Evolutionary conservation across 1,140 invertebrate genomes (phyloP).

Genomic region (Medauroidea extradentata): DNA sequence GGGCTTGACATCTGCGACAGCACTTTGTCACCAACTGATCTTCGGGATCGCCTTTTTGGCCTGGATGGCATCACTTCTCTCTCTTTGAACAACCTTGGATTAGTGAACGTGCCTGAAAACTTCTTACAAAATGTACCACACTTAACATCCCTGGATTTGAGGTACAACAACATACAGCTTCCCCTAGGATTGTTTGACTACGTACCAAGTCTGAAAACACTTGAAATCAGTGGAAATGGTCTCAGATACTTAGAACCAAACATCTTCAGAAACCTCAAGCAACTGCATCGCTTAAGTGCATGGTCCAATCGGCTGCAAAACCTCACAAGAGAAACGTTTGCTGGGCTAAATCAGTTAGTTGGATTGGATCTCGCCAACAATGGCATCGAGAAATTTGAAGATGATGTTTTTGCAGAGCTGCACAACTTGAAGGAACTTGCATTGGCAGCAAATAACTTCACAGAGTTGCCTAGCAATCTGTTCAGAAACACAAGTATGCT

Average conservation of each 20-base stretch:
- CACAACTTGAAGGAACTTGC: constrained; percentile 51
- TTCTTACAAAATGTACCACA: constrained; percentile 53
- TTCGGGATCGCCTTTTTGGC: constrained; percentile 34
- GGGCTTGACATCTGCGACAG: no score
- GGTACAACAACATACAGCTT: constrained; percentile 53
- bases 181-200: constrained; percentile 51
- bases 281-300: constrained; percentile 53
- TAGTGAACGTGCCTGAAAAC: constrained; percentile 52
- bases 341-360: constrained; percentile 50
- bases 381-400: constrained; percentile 47
- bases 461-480: constrained; percentile 51
- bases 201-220: constrained; percentile 46
- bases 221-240: constrained; percentile 59
- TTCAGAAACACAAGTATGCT: constrained; percentile 51
- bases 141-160: constrained; percentile 53
- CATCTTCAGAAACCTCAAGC: constrained; percentile 53
- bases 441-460: constrained; percentile 56
- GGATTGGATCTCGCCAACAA: constrained; percentile 54
- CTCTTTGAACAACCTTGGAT: constrained; percentile 45
- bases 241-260: constrained; percentile 51
- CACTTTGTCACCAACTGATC: no score
- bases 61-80: constrained; percentile 47
- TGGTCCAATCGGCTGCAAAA: constrained; percentile 54
- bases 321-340: constrained; percentile 51
- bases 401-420: constrained; percentile 48